These are phyloP conservation scores for Pan paniscus DNA, from an alignment of 2,113 vertebrate genomes.

Conservation along the genomic window DNA sequence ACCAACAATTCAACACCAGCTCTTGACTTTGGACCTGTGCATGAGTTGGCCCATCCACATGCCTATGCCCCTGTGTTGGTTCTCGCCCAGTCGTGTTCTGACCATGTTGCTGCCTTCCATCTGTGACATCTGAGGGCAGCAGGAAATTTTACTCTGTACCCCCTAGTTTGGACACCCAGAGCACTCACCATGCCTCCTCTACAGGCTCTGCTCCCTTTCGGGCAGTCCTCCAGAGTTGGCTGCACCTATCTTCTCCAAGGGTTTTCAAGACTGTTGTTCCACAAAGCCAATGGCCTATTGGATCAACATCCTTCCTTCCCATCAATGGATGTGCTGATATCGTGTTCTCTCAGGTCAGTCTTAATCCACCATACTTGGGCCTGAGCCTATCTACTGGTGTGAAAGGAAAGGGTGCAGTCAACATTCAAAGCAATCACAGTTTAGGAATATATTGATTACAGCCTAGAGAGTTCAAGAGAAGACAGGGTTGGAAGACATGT, in stretches of 20 bases:
- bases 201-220: background rate
- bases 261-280: background rate
- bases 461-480: background rate
- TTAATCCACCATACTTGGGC: too few relatives aligned
- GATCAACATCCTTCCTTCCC: background rate
- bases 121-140: background rate
- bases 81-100: background rate
- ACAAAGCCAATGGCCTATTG: background rate
- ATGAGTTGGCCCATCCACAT: too few relatives aligned
- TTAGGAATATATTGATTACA: background rate
- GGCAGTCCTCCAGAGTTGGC: background rate
- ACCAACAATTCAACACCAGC: background rate
- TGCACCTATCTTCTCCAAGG: background rate
- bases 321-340: background rate
- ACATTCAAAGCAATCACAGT: background rate
- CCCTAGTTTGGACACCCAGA: background rate
- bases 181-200: background rate
- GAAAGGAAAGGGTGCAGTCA: background rate
- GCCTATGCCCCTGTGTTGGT: too few relatives aligned
- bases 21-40: background rate
- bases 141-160: background rate
- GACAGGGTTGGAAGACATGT: background rate
- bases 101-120: background rate
- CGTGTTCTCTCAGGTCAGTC: background rate
- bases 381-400: background rate